Conservation (phyloP, 1,140 invertebrate species). For the Aethina tumida region DNA sequence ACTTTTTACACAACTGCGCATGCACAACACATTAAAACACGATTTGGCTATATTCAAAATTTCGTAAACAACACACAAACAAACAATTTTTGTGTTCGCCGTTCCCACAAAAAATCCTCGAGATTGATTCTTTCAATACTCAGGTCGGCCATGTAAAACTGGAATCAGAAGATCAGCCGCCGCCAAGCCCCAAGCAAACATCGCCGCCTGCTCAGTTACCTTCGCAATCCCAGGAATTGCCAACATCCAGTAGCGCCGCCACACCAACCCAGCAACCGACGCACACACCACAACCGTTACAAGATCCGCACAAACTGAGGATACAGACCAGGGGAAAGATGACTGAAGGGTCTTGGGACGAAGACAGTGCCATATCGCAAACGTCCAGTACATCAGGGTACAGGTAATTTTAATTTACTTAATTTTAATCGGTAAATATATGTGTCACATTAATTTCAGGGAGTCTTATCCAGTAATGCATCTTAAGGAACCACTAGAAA, state of each 20-base stretch:
- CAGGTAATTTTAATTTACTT: no score
- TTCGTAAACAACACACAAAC: no score
- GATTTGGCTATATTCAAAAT: no score
- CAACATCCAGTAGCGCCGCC: neutral
- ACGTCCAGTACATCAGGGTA: slow-evolving; percentile 76
- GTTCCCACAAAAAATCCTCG: no score
- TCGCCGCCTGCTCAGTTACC: slow-evolving; percentile 1
- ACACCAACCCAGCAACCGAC: slow-evolving; percentile 6
- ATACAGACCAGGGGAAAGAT: slow-evolving; percentile 31
- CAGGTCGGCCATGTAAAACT: slow-evolving; percentile 18
- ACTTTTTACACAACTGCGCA: no score
- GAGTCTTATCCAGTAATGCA: slow-evolving; percentile 50
- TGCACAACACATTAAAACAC: no score
- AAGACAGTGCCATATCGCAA: slow-evolving; percentile 56
- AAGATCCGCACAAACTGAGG: slow-evolving; percentile 34
- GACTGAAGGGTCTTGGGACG: slow-evolving; percentile 63
- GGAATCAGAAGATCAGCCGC: slow-evolving; percentile 11
- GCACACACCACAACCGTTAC: slow-evolving; percentile 11
- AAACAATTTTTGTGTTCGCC: no score
- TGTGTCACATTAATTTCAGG: slow-evolving; percentile 29
- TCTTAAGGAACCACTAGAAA: slow-evolving; percentile 28
- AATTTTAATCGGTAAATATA: no score
- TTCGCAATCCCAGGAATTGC: neutral
- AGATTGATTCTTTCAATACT: slow-evolving; percentile 25
- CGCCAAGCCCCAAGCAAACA: no score